Conservation (phyloP, 2,888 invertebrate species). For the Merodon equestris region DNA sequence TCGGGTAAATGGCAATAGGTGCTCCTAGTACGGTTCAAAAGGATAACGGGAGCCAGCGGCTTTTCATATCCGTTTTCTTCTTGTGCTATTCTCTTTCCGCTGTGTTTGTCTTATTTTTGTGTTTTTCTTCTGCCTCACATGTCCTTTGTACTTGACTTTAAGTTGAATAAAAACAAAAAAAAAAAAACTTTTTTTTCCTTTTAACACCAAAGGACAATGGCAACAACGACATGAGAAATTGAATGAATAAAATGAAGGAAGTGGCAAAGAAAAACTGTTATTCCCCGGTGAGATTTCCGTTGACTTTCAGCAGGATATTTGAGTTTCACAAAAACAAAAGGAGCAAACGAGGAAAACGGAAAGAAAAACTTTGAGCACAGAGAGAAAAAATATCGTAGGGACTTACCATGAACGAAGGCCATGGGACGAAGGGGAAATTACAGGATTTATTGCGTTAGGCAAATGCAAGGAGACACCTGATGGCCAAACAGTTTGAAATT, state of each 20-base stretch:
- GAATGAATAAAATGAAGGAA: constrained; percentile 23
- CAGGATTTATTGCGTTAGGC: constrained; percentile 33
- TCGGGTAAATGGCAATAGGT: too few species aligned
- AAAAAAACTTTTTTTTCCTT: background rate
- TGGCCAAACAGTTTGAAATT: constrained; percentile 41
- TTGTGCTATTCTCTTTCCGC: constrained; percentile 8
- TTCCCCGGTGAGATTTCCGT: constrained; percentile 53
- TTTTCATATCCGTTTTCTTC: constrained; percentile 49
- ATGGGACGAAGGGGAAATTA: background rate
- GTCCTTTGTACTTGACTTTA: constrained; percentile 24
- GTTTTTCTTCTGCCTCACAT: background rate
- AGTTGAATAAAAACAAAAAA: background rate
- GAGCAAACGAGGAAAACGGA: background rate
- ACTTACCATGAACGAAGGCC: too few species aligned
- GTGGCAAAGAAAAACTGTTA: constrained; percentile 45
- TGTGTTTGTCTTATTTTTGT: background rate
- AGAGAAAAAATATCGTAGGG: background rate
- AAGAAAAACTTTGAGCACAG: constrained; percentile 3
- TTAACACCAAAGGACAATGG: constrained; percentile 40
- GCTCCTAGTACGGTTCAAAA: background rate
- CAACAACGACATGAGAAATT: constrained; percentile 33
- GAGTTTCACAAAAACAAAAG: constrained; percentile 18
- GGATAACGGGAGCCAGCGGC: constrained; percentile 36
- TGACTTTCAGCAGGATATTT: constrained; percentile 49
- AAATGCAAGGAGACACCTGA: constrained; percentile 51